These are phyloP conservation scores for Amphimallon solstitiale DNA, from an alignment of 2,888 invertebrate species.

Conservation along the genomic window DNA sequence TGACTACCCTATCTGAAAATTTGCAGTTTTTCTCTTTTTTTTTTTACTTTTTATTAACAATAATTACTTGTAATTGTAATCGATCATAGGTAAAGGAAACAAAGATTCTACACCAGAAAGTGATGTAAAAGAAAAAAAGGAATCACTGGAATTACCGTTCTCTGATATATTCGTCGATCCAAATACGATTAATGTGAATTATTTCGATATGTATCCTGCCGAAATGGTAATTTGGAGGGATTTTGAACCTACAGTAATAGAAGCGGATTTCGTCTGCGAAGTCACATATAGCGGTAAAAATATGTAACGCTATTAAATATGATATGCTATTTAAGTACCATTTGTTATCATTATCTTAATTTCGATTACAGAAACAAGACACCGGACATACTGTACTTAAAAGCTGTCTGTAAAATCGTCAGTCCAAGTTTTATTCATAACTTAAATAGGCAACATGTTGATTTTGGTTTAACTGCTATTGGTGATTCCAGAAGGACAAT, in stretches of 20 bases:
- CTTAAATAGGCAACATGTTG: slow-evolving; percentile 47
- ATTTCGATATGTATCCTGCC: slow-evolving; percentile 51
- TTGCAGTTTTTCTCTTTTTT: no score
- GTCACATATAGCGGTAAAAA: slow-evolving; percentile 41
- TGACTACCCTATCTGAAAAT: no score
- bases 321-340: not conserved
- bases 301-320: slow-evolving; percentile 29
- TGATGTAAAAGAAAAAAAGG: not conserved
- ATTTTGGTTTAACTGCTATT: slow-evolving; percentile 49
- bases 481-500: slow-evolving; percentile 44
- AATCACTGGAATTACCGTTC: no score
- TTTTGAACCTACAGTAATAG: slow-evolving; percentile 48
- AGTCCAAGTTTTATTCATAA: slow-evolving; percentile 52
- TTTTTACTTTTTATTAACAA: no score
- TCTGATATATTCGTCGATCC: slow-evolving; percentile 43
- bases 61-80: no score
- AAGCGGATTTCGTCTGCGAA: slow-evolving; percentile 46
- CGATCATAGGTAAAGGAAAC: not conserved
- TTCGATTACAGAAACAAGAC: slow-evolving; percentile 33
- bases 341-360: not conserved
- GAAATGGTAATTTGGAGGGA: slow-evolving; percentile 50
- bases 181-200: slow-evolving; percentile 43
- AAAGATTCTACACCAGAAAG: not conserved
- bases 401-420: slow-evolving; percentile 49
- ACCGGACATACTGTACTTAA: slow-evolving; percentile 45